Evolutionary conservation across 2,888 invertebrate species (phyloP).

Genomic region (Lithophane semibrunnea): DNA sequence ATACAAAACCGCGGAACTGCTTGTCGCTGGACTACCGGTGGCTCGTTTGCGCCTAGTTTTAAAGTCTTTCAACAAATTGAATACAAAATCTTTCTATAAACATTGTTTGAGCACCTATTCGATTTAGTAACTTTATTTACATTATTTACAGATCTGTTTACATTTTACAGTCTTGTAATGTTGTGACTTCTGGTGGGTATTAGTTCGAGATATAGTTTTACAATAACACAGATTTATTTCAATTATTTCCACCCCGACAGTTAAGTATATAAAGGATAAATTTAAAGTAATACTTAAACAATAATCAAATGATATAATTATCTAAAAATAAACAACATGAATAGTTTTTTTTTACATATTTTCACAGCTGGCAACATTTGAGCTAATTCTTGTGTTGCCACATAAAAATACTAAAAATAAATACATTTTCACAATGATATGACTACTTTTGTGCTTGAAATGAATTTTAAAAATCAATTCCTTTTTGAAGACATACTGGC

Average conservation of each 20-base stretch:
- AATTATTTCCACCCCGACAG: constrained; percentile 25
- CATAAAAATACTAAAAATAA: constrained; percentile 21
- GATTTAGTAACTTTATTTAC: constrained; percentile 62
- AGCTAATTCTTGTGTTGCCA: constrained; percentile 16
- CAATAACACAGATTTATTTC: constrained; percentile 30
- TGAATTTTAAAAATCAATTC: constrained; percentile 15
- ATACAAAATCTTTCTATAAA: constrained; percentile 46
- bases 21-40: too few species aligned
- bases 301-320: constrained; percentile 24
- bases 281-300: constrained; percentile 40
- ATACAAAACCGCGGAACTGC: too few species aligned
- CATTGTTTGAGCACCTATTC: constrained; percentile 60
- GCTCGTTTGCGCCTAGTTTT: too few species aligned
- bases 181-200: constrained; percentile 49
- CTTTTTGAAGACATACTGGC: constrained; percentile 17
- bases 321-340: constrained; percentile 33
- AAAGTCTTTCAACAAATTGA: constrained; percentile 39
- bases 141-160: constrained; percentile 66
- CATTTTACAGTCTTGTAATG: constrained; percentile 59
- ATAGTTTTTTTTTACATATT: background rate
- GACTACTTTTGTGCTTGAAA: constrained; percentile 18
- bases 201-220: constrained; percentile 26
- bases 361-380: constrained; percentile 28
- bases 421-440: constrained; percentile 22
- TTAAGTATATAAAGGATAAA: background rate